A percentile compares a stretch with the other conserved stretches of the same genome.
Evolutionary conservation across 1,140 invertebrate species (phyloP).

Genomic region (Lepidurus arcticus): DNA sequence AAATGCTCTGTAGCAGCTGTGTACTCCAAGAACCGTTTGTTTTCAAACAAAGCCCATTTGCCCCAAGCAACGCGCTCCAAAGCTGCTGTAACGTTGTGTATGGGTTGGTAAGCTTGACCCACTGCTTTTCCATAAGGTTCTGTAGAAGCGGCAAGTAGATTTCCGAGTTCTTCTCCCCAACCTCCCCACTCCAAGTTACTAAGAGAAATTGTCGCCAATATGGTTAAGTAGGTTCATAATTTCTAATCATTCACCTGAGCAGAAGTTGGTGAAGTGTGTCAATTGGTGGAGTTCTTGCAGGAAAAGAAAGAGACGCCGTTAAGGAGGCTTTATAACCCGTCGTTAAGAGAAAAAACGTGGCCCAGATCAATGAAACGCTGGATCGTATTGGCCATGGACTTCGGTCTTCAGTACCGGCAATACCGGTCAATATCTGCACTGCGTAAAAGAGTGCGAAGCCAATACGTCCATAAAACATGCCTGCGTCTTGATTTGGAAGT

Average conservation of each 20-base stretch:
- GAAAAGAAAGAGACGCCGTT: constrained; percentile 19
- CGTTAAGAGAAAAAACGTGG: constrained; percentile 24
- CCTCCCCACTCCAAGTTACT: not conserved
- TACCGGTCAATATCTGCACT: constrained; percentile 24
- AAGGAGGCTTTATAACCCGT: constrained; percentile 27
- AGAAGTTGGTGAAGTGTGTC: constrained; percentile 32
- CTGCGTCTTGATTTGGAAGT: not conserved
- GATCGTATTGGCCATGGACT: constrained; percentile 28
- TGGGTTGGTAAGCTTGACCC: not conserved
- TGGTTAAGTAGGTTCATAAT: not conserved
- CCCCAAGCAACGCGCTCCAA: not conserved
- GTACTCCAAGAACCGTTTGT: not conserved
- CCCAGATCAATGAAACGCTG: constrained; percentile 27
- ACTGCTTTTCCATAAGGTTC: not conserved
- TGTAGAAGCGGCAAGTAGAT: not conserved
- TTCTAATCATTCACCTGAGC: constrained; percentile 24
- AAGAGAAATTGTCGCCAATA: not conserved
- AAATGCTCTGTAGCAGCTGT: not conserved
- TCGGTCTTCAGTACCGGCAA: constrained; percentile 9
- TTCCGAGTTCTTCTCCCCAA: constrained; percentile 3
- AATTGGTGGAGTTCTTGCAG: constrained; percentile 33
- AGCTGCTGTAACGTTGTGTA: not conserved
- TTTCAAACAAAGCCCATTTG: not conserved
- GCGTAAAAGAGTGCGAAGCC: constrained; percentile 24
- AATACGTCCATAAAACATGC: not conserved